A percentile compares a stretch with the other conserved stretches of the same genome.
Conservation (phyloP, 1,140 invertebrate genomes). For the Caenorhabditis tropicalis region DNA sequence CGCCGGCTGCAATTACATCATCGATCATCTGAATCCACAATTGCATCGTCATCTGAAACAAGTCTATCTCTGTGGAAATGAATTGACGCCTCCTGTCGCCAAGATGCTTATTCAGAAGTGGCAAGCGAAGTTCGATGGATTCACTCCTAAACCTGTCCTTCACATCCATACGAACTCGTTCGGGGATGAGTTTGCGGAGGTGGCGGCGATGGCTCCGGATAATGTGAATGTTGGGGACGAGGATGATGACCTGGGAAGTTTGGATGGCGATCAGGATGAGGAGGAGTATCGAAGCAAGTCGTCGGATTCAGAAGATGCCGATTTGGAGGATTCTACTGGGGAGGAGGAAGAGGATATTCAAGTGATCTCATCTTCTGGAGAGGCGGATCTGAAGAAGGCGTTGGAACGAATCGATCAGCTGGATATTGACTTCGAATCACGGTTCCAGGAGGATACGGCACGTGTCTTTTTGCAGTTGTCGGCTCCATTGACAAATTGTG, state of each 20-base stretch:
- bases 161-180: slow-evolving; percentile 20
- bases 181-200: background rate
- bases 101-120: slow-evolving; percentile 11
- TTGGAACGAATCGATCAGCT: background rate
- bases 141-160: slow-evolving; percentile 4
- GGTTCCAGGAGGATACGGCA: slow-evolving; percentile 35
- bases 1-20: slow-evolving; percentile 41
- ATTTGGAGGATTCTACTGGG: background rate
- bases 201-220: background rate
- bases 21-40: slow-evolving; percentile 26
- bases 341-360: background rate
- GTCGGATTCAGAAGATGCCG: slow-evolving; percentile 3
- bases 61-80: slow-evolving; percentile 13
- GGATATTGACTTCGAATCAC: slow-evolving; percentile 5
- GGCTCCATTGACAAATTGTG: background rate
- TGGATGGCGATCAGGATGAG: slow-evolving; percentile 24
- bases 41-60: slow-evolving; percentile 5
- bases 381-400: background rate
- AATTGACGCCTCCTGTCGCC: background rate
- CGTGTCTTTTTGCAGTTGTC: slow-evolving; percentile 1
- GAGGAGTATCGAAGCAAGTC: slow-evolving; percentile 36
- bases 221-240: slow-evolving; percentile 28
- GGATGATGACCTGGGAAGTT: slow-evolving; percentile 8
- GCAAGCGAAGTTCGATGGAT: background rate
- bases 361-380: background rate